phyloP scores from a whole-genome alignment of 1,140 invertebrate species.

The Lutraria rhynchaena region DNA sequence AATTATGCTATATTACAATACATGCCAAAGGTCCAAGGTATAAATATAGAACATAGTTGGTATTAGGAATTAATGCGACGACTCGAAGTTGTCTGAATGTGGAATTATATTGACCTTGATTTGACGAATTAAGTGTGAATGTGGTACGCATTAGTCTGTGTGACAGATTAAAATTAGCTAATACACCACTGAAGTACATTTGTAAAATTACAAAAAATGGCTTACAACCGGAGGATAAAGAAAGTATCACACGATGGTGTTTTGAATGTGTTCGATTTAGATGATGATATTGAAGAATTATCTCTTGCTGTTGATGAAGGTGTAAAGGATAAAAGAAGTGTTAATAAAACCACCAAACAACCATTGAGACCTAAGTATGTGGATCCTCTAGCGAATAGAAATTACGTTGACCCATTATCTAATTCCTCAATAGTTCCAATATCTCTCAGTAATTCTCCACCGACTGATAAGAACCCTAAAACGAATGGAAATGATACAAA shows the following conservation, averaged over 20 bases:
- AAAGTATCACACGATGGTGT: constrained; percentile 3
- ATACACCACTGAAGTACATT: too few species aligned
- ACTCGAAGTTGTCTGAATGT: too few species aligned
- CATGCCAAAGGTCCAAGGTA: too few species aligned
- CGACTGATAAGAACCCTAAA: neutral
- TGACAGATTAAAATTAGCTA: too few species aligned
- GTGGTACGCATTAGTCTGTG: too few species aligned
- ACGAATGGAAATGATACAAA: neutral
- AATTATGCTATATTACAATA: too few species aligned
- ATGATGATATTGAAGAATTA: constrained; percentile 32
- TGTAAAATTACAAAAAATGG: too few species aligned
- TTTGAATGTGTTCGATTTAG: constrained; percentile 13
- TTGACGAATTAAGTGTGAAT: too few species aligned
- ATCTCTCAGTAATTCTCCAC: too few species aligned
- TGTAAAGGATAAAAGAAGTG: neutral
- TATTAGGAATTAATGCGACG: too few species aligned
- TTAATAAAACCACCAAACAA: neutral
- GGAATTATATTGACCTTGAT: too few species aligned
- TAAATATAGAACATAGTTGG: too few species aligned
- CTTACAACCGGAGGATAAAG: neutral
- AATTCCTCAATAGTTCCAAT: neutral
- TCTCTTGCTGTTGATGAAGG: neutral
- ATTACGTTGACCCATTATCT: neutral
- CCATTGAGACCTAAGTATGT: neutral
- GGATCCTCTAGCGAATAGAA: neutral